Evolutionary conservation across 2,797 vertebrate genomes (phyloP).

Genomic region (Zalophus californianus): DNA sequence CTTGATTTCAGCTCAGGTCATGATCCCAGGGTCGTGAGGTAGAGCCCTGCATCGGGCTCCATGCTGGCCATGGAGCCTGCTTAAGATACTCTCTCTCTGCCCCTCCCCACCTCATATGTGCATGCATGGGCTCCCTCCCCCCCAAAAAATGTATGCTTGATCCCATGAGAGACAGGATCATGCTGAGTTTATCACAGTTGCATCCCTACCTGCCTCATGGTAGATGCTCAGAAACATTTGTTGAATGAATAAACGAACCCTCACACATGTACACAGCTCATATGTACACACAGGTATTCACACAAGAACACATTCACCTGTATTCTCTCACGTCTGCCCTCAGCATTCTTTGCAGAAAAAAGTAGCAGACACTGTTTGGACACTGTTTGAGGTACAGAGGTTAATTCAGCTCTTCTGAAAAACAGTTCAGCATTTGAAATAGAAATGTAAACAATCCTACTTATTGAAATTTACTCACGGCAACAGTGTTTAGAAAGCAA

Average conservation of each 20-base stretch:
- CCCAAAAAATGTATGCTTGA: neutral
- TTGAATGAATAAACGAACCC: neutral
- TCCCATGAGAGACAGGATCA: neutral
- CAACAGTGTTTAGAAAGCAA: neutral
- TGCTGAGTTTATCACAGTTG: neutral
- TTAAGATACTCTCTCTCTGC: too few relatives aligned
- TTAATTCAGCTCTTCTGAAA: conserved; percentile 20
- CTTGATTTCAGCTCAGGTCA: too few relatives aligned
- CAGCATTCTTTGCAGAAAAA: neutral
- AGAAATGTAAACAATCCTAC: neutral
- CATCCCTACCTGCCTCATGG: neutral
- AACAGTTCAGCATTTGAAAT: neutral
- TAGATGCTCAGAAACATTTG: neutral
- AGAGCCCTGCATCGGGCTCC: too few relatives aligned
- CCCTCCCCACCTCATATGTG: too few relatives aligned
- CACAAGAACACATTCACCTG: neutral
- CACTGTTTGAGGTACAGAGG: neutral
- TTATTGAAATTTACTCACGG: neutral
- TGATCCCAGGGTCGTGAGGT: too few relatives aligned
- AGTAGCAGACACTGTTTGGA: neutral
- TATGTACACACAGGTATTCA: neutral
- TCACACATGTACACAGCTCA: neutral
- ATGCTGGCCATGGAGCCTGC: too few relatives aligned
- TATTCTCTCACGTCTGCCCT: neutral
- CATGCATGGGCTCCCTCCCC: too few relatives aligned